Evolutionary conservation across 2,797 vertebrate genomes (phyloP).

Genomic region (Falco concolor): DNA sequence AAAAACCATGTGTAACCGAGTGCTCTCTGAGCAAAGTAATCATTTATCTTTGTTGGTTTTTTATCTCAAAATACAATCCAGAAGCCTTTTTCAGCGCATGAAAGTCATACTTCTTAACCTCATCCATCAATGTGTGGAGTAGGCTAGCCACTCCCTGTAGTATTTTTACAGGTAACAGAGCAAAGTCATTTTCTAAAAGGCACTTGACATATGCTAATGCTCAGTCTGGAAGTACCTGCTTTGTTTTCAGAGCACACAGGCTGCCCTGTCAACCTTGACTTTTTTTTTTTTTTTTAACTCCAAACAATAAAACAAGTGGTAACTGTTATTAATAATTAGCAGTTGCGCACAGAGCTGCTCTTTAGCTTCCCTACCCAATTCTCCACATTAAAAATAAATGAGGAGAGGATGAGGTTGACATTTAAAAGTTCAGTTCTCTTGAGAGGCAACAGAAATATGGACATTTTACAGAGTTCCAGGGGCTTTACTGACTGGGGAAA

Average conservation of each 20-base stretch:
- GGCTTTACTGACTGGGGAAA: not conserved
- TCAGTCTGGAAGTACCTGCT: not conserved
- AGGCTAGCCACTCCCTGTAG: not conserved
- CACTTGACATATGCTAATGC: not conserved
- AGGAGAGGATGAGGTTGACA: not conserved
- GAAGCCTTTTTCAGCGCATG: not conserved
- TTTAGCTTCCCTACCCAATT: not conserved
- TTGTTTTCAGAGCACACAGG: not conserved
- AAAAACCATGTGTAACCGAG: not conserved
- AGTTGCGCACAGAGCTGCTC: not conserved
- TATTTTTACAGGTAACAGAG: not conserved
- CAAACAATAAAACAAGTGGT: not conserved
- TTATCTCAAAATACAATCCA: constrained; percentile 34
- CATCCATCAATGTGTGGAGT: not conserved
- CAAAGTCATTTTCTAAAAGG: not conserved
- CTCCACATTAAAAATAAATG: not conserved
- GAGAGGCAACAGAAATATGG: not conserved
- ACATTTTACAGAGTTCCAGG: not conserved
- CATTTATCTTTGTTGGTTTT: not conserved
- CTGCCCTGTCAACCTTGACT: not conserved
- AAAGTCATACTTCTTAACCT: constrained; percentile 17
- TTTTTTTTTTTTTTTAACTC: not conserved
- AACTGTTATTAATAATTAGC: not conserved
- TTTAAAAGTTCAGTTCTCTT: not conserved
- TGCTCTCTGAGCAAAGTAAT: constrained; percentile 4